Evolutionary conservation across 2,888 invertebrate genomes (phyloP), one percentile per base, ranked within the genome.

Genomic region (Venustoraphidia nigricollis): DNA sequence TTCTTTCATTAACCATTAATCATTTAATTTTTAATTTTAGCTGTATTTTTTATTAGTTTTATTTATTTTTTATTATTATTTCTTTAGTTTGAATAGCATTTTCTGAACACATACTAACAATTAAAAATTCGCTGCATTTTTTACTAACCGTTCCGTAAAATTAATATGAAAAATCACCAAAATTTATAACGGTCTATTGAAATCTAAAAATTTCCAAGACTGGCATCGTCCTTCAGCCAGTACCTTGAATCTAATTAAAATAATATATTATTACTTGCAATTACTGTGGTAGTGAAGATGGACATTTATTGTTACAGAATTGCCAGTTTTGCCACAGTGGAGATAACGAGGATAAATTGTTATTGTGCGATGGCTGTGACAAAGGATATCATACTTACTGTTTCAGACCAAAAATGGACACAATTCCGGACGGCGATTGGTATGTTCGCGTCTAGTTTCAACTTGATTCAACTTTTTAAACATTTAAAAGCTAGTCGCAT

Each of bases 351-450:
- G 95, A 92, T 57, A 87, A 94, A 66, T 71, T 97, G 55, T 69
- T 97, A 57, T 73, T 97, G 27, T 97, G 97, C 67, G 97, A 97
- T 69, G 91, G 94, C 54, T 97, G 97, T 69, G 97, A 97, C 69
- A 90, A 92, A 65, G 97, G 96, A 45, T 96, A 95, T 69, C 97
- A 97, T 71, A 96, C 94, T 44, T 96, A 96, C 66, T 97, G 97
- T 72, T 96, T 97, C 75, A 92, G 90, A 70, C 96, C 96, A 53
- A 81, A 85, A 65, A 88, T 97, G 88, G 91, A 91, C 50, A 83
- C 83, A 60, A 95, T 97, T 67, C 96, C 97, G 13, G 94, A 94
- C 57, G 96, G 96, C 35, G 95, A 97, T 67, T 97, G 96, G 96
- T 90, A 62, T 74, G 79, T 53, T 42, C 45, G 49, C 38, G 50